Base-by-base conservation (phyloP, 2,888 invertebrate species). In the Cataglyphis livida region DNA sequence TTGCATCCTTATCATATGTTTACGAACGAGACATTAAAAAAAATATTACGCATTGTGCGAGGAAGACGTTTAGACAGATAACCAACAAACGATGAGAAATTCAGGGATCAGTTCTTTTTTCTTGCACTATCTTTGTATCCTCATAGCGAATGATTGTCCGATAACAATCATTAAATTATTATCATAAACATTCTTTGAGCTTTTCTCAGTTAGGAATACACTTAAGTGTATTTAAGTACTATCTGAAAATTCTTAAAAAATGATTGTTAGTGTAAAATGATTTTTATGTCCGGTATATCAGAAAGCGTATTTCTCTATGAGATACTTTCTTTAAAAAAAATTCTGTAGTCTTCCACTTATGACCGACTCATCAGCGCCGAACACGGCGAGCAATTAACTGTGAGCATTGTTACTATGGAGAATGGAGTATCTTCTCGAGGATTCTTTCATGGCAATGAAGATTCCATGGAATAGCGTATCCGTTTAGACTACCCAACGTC, bases 401-500 rank as follows among this genome's bases (percentile, higher is more conserved):
- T 15, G 44, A 70, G 54, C 54, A 41, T 76, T 54, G 68, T 70
- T 76, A 76, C 0, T 28, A 76, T 54, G 41, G 28, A 18, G n/a
- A 64, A 6, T 1, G 32, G 32, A 25, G 12, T 41, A 28, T 32
- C 7, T 57, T 78, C 25, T 28, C n/a, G 15, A 57, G 59, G 21
- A 68, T 83, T 59, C 48, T 68, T 59, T 32, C 48, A 25, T n/a
- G n/a, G 51, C 28, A 59, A 64, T 32, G 59, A 57, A 76, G 57
- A 76, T 71, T 76, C 65, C 64, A 25, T 5, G 25, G 51, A 54
- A 79, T 76, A 83, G 59, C 62, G 70, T 61, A 75, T 62, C 57
- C 75, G 73, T 87, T 66, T 79, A 57, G 84, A 81, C 81, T 75
- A 75, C 41, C 71, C 84, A 82, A 78, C 86, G 84, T 88, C 75